Base-by-base conservation (phyloP, 2,797 vertebrate species). In the Delichon dasypus region DNA sequence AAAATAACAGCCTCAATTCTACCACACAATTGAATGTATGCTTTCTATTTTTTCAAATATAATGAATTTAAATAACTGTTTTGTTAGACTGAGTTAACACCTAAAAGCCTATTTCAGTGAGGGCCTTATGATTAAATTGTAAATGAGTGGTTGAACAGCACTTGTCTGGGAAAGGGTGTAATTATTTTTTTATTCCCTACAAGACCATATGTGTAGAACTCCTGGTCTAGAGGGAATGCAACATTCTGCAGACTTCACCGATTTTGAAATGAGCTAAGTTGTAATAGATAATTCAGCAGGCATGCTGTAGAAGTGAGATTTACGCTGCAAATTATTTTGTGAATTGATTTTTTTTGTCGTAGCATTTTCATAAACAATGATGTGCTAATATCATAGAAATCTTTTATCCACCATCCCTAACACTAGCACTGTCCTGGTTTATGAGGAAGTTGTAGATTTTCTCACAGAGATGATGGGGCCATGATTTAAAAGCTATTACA, bases 221-320 rank as follows among this genome's bases (percentile, higher is more conserved):
- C 73, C 30, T 22, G 5, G 54, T 84, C 92, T 42, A 78, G 70
- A 96, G 64, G 71, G 92, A 94, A 94, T 61, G 53, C 29, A 93
- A 13, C 84, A 87, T 94, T 95, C 83, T 89, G 32, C 32, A 97
- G 78, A 95, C 74, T 64, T 91, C 72, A 80, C 16, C 57, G 91
- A 82, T 93, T 96, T 97, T 89, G 75, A 97, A 98, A 96, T 90
- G 86, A 97, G 75, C n/a, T 95, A 90, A 94, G 66, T 94, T 94
- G 72, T 91, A 89, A 93, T 61, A 94, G 89, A 80, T 91, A 92
- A 91, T 94, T 96, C 93, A 95, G 60, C 93, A 91, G 58, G 32
- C 25, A 60, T 1, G 9, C 47, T 80, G 22, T 29, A 61, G 73
- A 93, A 72, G 22, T 54, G 70, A 86, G 32, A 64, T 81, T 86